These are phyloP conservation scores for Ctenomys sociabilis DNA, from an alignment of 2,113 vertebrate genomes.

Conservation along the genomic window DNA sequence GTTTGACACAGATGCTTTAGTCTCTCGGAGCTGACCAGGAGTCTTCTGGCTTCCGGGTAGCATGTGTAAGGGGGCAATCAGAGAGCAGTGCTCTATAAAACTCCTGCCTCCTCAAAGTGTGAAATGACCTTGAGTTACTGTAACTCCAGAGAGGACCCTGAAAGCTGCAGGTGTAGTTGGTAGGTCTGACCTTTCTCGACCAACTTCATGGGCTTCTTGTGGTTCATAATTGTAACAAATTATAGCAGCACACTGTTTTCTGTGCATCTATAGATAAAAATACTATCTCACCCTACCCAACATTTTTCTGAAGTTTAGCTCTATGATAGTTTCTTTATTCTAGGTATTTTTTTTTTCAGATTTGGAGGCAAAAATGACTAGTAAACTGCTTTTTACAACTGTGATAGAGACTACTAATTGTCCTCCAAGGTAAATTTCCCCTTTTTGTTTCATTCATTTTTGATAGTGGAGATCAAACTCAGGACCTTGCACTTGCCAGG, in stretches of 20 bases:
- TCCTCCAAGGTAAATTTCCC: neutral
- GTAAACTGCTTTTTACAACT: neutral
- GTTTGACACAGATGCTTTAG: neutral
- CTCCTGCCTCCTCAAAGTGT: neutral
- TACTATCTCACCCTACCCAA: neutral
- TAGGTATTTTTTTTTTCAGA: slow-evolving; percentile 39
- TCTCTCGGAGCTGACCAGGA: neutral
- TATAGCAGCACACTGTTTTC: neutral
- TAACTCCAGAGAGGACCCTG: neutral
- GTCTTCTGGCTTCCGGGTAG: neutral
- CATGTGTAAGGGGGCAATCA: neutral
- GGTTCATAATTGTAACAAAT: neutral
- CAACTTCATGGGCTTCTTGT: neutral
- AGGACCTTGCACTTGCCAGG: too few relatives aligned
- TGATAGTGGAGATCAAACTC: too few relatives aligned
- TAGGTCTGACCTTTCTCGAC: neutral
- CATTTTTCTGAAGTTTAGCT: neutral
- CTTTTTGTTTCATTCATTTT: too few relatives aligned
- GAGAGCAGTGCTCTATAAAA: neutral
- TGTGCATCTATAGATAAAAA: neutral
- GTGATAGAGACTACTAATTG: neutral
- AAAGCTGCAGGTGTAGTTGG: neutral
- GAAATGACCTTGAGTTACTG: neutral
- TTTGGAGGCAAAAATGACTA: neutral
- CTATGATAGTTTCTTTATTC: neutral